These are phyloP conservation scores for Zaprionus capensis DNA, from an alignment of 1,140 invertebrate genomes.

Conservation along the genomic window DNA sequence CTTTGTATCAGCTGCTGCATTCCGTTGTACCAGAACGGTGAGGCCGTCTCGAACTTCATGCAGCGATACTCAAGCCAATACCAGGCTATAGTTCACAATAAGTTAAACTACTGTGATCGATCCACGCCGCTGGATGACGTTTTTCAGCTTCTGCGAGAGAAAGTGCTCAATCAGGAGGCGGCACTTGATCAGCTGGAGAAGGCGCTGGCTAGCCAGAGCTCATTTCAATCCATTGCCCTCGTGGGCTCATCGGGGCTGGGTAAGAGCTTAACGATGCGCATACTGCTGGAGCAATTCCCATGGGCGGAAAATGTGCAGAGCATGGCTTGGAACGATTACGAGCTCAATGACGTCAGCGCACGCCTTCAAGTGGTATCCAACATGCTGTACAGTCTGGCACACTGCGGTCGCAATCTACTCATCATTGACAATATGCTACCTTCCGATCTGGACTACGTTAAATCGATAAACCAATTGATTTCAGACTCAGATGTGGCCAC, in stretches of 20 bases:
- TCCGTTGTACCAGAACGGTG: conserved; percentile 20
- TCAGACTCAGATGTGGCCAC: neutral
- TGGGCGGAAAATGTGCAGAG: conserved; percentile 55
- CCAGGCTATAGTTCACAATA: conserved; percentile 60
- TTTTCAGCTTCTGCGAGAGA: conserved; percentile 26
- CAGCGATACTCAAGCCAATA: conserved; percentile 45
- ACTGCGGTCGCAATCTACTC: conserved; percentile 59
- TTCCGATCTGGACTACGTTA: conserved; percentile 26
- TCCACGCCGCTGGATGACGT: conserved; percentile 22
- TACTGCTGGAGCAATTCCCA: conserved; percentile 45
- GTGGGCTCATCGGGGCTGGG: conserved; percentile 55
- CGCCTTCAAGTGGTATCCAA: neutral
- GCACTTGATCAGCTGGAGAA: conserved; percentile 52
- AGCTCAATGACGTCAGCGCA: neutral
- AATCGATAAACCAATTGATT: conserved; percentile 25
- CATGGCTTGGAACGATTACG: conserved; percentile 32
- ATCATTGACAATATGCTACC: conserved; percentile 57
- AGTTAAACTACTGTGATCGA: conserved; percentile 58
- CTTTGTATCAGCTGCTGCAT: conserved; percentile 29
- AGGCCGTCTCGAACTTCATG: conserved; percentile 32
- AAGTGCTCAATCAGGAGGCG: conserved; percentile 58
- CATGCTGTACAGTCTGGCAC: conserved; percentile 9
- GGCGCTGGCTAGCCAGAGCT: conserved; percentile 37
- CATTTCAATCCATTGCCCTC: conserved; percentile 45
- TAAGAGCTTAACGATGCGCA: conserved; percentile 47